phyloP scores from a whole-genome alignment of 2,888 invertebrate species.

The Acronicta alni region DNA sequence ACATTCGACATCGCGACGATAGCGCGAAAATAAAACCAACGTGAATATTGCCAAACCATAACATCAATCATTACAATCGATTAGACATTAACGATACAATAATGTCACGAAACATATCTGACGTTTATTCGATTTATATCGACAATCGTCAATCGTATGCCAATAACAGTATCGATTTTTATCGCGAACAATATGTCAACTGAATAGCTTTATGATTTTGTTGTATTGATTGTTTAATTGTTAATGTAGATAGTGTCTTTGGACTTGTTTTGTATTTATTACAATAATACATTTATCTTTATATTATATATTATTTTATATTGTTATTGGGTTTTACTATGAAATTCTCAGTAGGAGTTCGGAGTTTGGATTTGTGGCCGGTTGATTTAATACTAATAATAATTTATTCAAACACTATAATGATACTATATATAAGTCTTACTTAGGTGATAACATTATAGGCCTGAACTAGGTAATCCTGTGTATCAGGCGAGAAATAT shows the following conservation, averaged over 20 bases:
- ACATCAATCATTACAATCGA: conserved; percentile 48
- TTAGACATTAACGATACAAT: conserved; percentile 40
- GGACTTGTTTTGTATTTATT: no score
- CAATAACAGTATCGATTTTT: conserved; percentile 52
- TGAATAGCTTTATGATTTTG: conserved; percentile 15
- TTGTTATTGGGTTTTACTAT: no score
- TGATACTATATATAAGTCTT: no score
- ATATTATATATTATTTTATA: no score
- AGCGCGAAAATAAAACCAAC: conserved; percentile 32
- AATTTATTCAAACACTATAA: no score
- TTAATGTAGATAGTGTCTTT: not conserved
- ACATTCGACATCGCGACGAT: conserved; percentile 18
- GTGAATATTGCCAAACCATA: conserved; percentile 35
- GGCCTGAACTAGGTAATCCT: no score
- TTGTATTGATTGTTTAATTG: conserved; percentile 13
- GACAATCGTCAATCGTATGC: conserved; percentile 52
- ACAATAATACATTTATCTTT: no score
- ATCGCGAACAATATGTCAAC: conserved; percentile 46
- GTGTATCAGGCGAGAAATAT: no score
- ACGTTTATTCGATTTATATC: conserved; percentile 51
- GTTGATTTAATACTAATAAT: no score
- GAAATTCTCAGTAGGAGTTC: no score
- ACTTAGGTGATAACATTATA: no score
- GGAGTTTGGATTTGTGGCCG: no score
- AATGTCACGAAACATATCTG: conserved; percentile 48